Percentiles rank a stretch among this genome's conserved stretches.
These are phyloP conservation scores for Lates calcarifer DNA, from an alignment of 2,113 vertebrate genomes.

Conservation along the genomic window DNA sequence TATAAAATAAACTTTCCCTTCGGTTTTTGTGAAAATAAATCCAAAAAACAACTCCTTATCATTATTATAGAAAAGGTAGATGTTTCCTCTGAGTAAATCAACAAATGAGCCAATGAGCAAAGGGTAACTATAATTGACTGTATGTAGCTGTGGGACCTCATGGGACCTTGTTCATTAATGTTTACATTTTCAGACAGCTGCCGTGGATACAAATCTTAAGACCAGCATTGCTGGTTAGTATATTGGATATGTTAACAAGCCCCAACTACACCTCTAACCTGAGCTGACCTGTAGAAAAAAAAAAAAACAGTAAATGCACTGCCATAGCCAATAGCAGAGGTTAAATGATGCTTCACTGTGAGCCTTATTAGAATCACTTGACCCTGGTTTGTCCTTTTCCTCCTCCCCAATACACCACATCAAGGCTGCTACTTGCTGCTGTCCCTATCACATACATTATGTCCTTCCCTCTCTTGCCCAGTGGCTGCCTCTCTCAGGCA, in stretches of 20 bases:
- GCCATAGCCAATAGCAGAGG: conserved; percentile 35
- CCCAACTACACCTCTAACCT: conserved; percentile 30
- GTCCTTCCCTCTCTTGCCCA: conserved; percentile 36
- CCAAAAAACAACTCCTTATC: too few relatives aligned
- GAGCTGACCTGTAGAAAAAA: conserved; percentile 13
- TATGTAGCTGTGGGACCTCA: not conserved
- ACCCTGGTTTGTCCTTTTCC: conserved; percentile 47
- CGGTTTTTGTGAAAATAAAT: too few relatives aligned
- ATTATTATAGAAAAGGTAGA: too few relatives aligned
- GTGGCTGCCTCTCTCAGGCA: conserved; percentile 51
- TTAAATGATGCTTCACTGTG: conserved; percentile 22
- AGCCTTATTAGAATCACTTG: conserved; percentile 52
- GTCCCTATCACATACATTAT: conserved; percentile 62
- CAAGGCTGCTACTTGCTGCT: conserved; percentile 29
- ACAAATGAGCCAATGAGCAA: too few relatives aligned
- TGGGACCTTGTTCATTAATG: not conserved
- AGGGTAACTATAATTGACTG: not conserved
- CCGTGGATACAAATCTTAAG: not conserved
- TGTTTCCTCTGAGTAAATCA: too few relatives aligned
- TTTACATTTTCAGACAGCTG: not conserved
- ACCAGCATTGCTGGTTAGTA: conserved; percentile 13
- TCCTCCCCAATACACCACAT: conserved; percentile 14
- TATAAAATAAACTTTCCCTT: not conserved
- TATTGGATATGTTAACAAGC: conserved; percentile 6
- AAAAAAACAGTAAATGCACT: conserved; percentile 19